Evolutionary conservation across 2,888 invertebrate species (phyloP).

Genomic region (Pseudeuparius sepicola): DNA sequence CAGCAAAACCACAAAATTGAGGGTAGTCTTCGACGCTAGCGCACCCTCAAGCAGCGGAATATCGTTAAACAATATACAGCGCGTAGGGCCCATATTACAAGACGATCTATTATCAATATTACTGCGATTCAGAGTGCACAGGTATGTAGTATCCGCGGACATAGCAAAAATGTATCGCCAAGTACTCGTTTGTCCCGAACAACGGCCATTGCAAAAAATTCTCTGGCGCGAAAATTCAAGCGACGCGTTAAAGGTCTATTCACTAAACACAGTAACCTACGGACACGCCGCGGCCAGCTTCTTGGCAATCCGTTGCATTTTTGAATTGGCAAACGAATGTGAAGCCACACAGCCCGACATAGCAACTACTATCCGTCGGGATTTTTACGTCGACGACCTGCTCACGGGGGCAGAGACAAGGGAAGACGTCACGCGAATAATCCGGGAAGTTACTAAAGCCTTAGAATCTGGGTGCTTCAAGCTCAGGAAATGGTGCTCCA

Average conservation of each 20-base stretch:
- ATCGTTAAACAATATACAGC: constrained; percentile 17
- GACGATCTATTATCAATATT: constrained; percentile 16
- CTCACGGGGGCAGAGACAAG: constrained; percentile 13
- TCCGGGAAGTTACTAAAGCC: constrained; percentile 10
- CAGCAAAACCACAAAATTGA: constrained; percentile 18
- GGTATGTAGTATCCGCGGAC: constrained; percentile 12
- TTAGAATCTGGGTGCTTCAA: constrained; percentile 15
- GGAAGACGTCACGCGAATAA: constrained; percentile 11
- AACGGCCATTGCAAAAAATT: constrained; percentile 15
- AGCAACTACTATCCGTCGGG: constrained; percentile 13
- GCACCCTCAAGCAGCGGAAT: too few relatives aligned
- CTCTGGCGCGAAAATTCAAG: constrained; percentile 14
- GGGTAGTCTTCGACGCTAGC: too few relatives aligned
- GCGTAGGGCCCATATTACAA: constrained; percentile 16
- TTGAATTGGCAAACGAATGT: constrained; percentile 14
- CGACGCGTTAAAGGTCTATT: constrained; percentile 14
- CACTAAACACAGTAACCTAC: constrained; percentile 18
- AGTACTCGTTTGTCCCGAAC: constrained; percentile 9
- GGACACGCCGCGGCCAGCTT: constrained; percentile 15
- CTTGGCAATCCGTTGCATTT: constrained; percentile 16
- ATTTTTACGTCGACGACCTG: constrained; percentile 22
- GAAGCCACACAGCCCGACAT: constrained; percentile 8
- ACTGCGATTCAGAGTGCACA: constrained; percentile 11
- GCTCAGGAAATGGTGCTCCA: constrained; percentile 19
- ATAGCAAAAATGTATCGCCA: constrained; percentile 18